Base-by-base conservation (phyloP, 64 coral and sea anemone genomes). In the Pocillopora verrucosa region DNA sequence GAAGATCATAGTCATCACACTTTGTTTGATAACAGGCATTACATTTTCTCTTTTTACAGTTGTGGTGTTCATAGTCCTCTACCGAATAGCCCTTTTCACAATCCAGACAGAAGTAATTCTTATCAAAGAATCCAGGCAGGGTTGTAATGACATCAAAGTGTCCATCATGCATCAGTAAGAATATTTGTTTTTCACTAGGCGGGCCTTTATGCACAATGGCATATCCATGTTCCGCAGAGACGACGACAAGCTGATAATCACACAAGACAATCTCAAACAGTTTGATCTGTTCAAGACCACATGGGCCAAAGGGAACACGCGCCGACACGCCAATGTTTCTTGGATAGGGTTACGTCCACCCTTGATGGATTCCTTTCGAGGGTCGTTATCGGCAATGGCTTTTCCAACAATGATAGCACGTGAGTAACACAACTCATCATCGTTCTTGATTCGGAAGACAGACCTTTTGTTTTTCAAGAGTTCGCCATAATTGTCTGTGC, bases 231-330 rank as follows among this genome's bases (percentile, higher is more conserved):
- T 90, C 74, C 65, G 41, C 72, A 4, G 94, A 82, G 13, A 96
- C 57, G 7, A 96, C 80, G 25, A 65, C 85, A 13, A 92, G 63
- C 41, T 96, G 94, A 58, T 89, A 89, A 0, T 79, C 61, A 2
- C 15, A 5, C 1, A 96, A 61, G 34, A n/a, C 15, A 2, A 10
- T 56, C 92, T 96, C 79, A 80, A 96, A 89, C 15, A 3, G 76
- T 11, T 89, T 74, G 5, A 96, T 51, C 65, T 96, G 86, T 35
- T 73, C 61, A 0, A 96, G n/a, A 3, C 94, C 94, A 73, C 94
- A 96, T 0, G 63, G 62, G 1, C 90, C 62, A 20, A 79, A 11
- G 0, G 73, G 73, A 0, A 96, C 80, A 61, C 73, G 34, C 12
- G 94, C 89, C 15, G 36, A 41, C 51, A 20, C 9, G 86, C 90